These are phyloP conservation scores for Drosophila guanche DNA, from an alignment of 1,140 invertebrate species.

Conservation along the genomic window DNA sequence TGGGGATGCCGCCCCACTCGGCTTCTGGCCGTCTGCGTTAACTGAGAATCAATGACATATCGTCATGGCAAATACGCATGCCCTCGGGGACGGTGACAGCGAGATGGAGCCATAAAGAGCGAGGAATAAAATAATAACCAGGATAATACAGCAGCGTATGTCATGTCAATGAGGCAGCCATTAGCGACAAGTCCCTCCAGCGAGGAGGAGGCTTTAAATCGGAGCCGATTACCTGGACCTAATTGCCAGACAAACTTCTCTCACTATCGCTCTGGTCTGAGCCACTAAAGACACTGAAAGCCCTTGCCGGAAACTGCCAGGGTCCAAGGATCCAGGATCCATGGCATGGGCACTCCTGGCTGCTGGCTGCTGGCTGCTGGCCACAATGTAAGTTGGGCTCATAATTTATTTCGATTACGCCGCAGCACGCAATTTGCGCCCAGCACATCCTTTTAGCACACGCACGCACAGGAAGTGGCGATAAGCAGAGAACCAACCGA, in stretches of 20 bases:
- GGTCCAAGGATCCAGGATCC: slow-evolving; percentile 11
- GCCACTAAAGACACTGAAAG: slow-evolving; percentile 65
- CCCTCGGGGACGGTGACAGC: slow-evolving; percentile 43
- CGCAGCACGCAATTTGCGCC: slow-evolving; percentile 77
- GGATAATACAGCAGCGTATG: slow-evolving; percentile 54
- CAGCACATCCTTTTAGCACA: slow-evolving; percentile 62
- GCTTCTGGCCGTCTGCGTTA: slow-evolving; percentile 40
- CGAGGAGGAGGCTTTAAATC: slow-evolving; percentile 1
- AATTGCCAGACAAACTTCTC: slow-evolving; percentile 65
- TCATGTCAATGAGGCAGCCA: not conserved
- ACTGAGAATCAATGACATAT: slow-evolving; percentile 77
- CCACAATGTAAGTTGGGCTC: slow-evolving; percentile 69
- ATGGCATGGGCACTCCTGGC: slow-evolving; percentile 1
- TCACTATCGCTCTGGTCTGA: slow-evolving; percentile 43
- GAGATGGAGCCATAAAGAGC: slow-evolving; percentile 49
- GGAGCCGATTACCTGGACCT: slow-evolving; percentile 48
- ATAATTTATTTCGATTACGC: slow-evolving; percentile 82
- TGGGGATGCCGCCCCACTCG: slow-evolving; percentile 31
- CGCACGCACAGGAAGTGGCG: slow-evolving; percentile 49
- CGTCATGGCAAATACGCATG: slow-evolving; percentile 73
- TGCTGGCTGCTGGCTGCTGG: slow-evolving; percentile 23
- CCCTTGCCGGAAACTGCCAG: slow-evolving; percentile 54
- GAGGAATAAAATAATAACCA: slow-evolving; percentile 59
- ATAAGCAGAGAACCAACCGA: slow-evolving; percentile 17
- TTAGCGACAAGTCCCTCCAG: slow-evolving; percentile 3